Evolutionary conservation across 2,888 invertebrate species (phyloP), one percentile per base, ranked within the genome.

Genomic region (Drosophila nr. medialis): DNA sequence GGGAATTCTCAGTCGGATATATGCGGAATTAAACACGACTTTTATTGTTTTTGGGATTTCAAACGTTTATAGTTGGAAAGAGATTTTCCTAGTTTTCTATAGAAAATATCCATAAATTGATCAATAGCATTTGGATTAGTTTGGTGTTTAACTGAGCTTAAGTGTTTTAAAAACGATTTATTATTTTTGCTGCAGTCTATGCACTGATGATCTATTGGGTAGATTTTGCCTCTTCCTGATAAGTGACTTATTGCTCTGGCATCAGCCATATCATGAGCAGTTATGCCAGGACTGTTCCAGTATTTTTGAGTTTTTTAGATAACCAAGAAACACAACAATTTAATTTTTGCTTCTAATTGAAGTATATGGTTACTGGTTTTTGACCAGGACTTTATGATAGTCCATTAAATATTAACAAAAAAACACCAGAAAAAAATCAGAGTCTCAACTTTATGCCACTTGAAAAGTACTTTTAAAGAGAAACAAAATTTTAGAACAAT

Each of bases 1-100:
- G 48, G 24, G 42, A 65, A 65, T 63, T 30, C 24, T 30, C n/a
- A 18, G n/a, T 48, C 21, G 29, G 4, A 62, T 24, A 15, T 24
- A 24, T 24, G 24, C 8, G 45, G 8, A 24, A 45, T 45, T 15
- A 24, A 8, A 15, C 15, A 45, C 15, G 8, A 45, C 8, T 45
- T 24, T 24, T 45, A 8, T 45, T 8, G 24, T 45, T 21, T 21
- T 3, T 7, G 32, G 4, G 21, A 45, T 21, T 21, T 45, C 21
- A 21, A 45, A 13, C 13, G 21, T 15, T 45, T 45, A 24, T 15
- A 2, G 24, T 1, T 24, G 45, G 45, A 45, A 45, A 15, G 0
- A 7, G 4, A 13, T 45, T 2, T 45, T 21, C 4, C 15, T 8
- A 15, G 24, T 8, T 45, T 24, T 45, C 24, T 4, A 24, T 4